Evolutionary conservation across 2,113 vertebrate genomes (phyloP), one percentile per base, ranked within the genome.

Genomic region (Cyanistes caeruleus): DNA sequence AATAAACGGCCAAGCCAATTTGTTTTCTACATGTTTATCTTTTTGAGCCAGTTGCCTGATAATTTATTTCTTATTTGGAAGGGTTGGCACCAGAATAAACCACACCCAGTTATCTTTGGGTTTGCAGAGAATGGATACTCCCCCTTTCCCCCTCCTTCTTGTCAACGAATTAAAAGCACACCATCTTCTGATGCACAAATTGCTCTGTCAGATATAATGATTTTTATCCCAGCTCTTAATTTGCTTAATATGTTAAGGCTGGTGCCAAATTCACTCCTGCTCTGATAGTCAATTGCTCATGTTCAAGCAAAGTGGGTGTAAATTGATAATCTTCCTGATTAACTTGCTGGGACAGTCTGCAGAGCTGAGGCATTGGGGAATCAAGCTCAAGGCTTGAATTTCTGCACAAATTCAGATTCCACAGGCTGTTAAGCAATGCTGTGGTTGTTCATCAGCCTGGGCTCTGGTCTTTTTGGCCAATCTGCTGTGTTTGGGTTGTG

Each of bases 221-320:
- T 77, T 92, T 96, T 95, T 92, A 86, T 84, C 70, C 68, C 64
- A 84, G 64, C 60, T 95, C 69, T 92, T 95, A 88, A 95, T 95
- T 95, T 93, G 52, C 80, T 95, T 92, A 90, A 86, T 56, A 59
- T 48, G 73, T 72, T 90, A 86, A 89, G 64, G 60, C 76, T 81
- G 79, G 27, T 88, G 86, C 84, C 89, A 92, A 82, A 39, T 77
- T 81, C 68, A 58, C 72, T 63, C 37, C 65, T 84, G 68, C 63
- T 92, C 85, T 67, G 63, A 69, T 58, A 94, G 83, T 82, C 92
- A 93, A 83, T 48, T 80, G 85, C 60, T 97, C 48, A 19, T 25
- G 83, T 52, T 95, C 56, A 81, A 89, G 95, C 44, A 90, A 67
- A 95, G 68, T 86, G 90, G 83, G 76, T 92, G 79, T 74, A 94